These are phyloP conservation scores for Gasteruption jaculator DNA, from an alignment of 2,888 invertebrate genomes.

Conservation along the genomic window DNA sequence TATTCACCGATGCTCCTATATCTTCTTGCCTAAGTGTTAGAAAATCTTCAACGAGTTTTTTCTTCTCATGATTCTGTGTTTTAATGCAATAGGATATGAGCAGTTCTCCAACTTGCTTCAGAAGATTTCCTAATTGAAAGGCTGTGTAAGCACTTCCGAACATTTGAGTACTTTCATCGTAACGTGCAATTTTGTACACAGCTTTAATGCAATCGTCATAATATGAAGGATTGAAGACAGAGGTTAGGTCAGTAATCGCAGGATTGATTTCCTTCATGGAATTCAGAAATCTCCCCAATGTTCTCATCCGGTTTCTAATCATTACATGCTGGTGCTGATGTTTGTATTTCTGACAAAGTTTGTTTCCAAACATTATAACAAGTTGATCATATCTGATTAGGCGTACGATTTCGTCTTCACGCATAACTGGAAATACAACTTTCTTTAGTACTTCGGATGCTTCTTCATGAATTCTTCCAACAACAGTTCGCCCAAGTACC, in stretches of 20 bases:
- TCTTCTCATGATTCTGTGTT: not conserved
- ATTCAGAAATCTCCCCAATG: conserved; percentile 15
- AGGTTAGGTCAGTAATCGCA: conserved; percentile 15
- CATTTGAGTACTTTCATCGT: not conserved
- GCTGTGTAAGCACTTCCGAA: not conserved
- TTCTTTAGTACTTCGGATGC: conserved; percentile 12
- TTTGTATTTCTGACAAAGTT: conserved; percentile 19
- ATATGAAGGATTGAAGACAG: conserved; percentile 13
- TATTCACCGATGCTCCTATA: conserved; percentile 12
- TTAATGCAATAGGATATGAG: not conserved
- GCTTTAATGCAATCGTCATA: conserved; percentile 17
- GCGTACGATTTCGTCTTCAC: conserved; percentile 21
- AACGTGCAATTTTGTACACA: conserved; percentile 12
- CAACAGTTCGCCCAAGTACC: not conserved
- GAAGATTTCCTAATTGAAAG: not conserved
- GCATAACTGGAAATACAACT: conserved; percentile 21
- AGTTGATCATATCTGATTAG: conserved; percentile 22
- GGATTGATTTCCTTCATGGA: conserved; percentile 9
- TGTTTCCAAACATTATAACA: conserved; percentile 22
- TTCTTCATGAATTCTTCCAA: conserved; percentile 12
- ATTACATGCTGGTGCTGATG: conserved; percentile 19
- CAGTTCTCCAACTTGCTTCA: not conserved
- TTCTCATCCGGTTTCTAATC: conserved; percentile 19
- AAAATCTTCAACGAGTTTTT: conserved; percentile 14
- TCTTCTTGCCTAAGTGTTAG: conserved; percentile 14